These are phyloP conservation scores for Theretra japonica DNA, from an alignment of 2,888 invertebrate genomes.

Conservation along the genomic window DNA sequence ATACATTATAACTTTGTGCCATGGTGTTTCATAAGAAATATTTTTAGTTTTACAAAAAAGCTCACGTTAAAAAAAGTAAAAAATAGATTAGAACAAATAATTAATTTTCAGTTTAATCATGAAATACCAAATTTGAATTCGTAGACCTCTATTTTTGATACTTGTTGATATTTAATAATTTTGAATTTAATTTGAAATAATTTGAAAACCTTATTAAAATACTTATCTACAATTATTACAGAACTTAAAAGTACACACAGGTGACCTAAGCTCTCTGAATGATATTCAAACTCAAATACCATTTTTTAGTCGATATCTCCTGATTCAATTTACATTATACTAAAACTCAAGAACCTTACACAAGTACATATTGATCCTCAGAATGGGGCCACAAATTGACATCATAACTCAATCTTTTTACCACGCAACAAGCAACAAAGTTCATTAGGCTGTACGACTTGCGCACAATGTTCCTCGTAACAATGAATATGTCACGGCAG, in stretches of 20 bases:
- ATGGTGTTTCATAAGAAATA: background rate
- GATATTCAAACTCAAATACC: too few relatives aligned
- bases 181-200: too few relatives aligned
- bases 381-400: background rate
- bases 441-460: conserved; percentile 35
- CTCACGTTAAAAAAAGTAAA: background rate
- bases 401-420: conserved; percentile 24
- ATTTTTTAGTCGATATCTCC: too few relatives aligned
- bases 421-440: conserved; percentile 32
- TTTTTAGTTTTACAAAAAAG: background rate
- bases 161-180: too few relatives aligned
- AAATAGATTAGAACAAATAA: background rate
- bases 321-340: too few relatives aligned
- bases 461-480: conserved; percentile 42
- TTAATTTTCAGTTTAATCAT: too few relatives aligned
- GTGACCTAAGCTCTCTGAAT: too few relatives aligned
- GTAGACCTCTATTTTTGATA: too few relatives aligned
- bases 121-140: too few relatives aligned
- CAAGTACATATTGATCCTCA: background rate
- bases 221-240: too few relatives aligned
- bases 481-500: conserved; percentile 73
- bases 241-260: too few relatives aligned
- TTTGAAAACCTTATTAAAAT: too few relatives aligned
- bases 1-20: conserved; percentile 11
- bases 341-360: background rate